Evolutionary conservation across 1,140 invertebrate species (phyloP).

Genomic region (Sarcophaga peregrina): DNA sequence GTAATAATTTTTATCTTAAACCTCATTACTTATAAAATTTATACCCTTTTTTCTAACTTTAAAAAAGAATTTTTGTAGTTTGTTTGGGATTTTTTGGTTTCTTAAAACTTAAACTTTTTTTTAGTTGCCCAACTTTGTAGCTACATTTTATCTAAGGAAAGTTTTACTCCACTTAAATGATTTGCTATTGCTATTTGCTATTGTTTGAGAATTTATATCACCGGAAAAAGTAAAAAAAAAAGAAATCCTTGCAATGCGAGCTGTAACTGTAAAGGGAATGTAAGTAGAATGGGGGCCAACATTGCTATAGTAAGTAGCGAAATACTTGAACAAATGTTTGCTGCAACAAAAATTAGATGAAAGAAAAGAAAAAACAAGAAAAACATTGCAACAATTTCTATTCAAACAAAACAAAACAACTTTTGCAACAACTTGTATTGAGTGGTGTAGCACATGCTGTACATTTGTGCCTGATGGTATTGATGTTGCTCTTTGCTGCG

Average conservation of each 20-base stretch:
- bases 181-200: background rate
- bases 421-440: conserved; percentile 4
- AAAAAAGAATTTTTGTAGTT: background rate
- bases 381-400: background rate
- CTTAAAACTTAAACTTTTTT: no score
- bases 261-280: no score
- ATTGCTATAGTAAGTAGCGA: background rate
- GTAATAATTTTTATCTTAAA: background rate
- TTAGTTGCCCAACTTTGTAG: background rate
- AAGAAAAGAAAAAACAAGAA: background rate
- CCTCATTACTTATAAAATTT: conserved; percentile 11
- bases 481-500: background rate
- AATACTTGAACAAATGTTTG: conserved; percentile 20
- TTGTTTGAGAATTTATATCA: background rate
- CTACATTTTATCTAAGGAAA: conserved; percentile 15
- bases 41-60: background rate
- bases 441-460: background rate
- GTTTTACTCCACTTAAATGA: background rate
- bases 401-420: background rate
- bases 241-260: no score
- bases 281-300: no score
- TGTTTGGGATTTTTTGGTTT: no score
- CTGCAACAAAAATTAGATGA: no score
- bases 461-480: background rate
- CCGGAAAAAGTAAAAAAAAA: background rate